phyloP scores from a whole-genome alignment of 1,140 invertebrate genomes.

The Danaus melanippus region DNA sequence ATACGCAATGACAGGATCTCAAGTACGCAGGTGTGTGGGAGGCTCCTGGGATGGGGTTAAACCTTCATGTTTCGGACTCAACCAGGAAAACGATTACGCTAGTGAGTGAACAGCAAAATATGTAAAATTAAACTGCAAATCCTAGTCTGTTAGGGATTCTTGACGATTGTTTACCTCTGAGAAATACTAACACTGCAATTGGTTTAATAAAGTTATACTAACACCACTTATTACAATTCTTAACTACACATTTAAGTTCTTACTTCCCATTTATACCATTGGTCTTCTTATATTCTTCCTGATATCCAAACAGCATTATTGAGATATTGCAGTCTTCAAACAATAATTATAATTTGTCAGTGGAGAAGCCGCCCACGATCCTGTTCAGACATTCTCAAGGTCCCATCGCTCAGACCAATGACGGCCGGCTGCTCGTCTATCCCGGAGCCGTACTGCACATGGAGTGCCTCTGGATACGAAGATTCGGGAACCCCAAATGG shows the following conservation, averaged over 20 bases:
- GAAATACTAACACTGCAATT: too few species aligned
- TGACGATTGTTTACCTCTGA: too few species aligned
- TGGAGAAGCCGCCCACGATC: slow-evolving; percentile 90
- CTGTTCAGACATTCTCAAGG: slow-evolving; percentile 85
- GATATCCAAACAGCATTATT: too few species aligned
- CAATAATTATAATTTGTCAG: slow-evolving; percentile 53
- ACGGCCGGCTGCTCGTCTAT: slow-evolving; percentile 87
- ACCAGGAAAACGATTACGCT: slow-evolving; percentile 89
- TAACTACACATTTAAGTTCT: too few species aligned
- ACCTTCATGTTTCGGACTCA: slow-evolving; percentile 84
- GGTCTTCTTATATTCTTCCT: too few species aligned
- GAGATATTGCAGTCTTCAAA: too few species aligned
- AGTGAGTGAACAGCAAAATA: slow-evolving; percentile 69
- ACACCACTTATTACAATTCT: too few species aligned
- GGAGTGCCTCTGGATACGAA: slow-evolving; percentile 88
- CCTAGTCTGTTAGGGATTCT: too few species aligned
- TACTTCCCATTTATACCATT: too few species aligned
- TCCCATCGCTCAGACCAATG: slow-evolving; percentile 88
- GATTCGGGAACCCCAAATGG: slow-evolving; percentile 89
- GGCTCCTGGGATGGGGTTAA: slow-evolving; percentile 86
- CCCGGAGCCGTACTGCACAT: slow-evolving; percentile 88
- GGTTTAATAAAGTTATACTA: too few species aligned
- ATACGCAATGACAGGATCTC: slow-evolving; percentile 75
- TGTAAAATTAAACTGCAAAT: too few species aligned
- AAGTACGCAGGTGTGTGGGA: slow-evolving; percentile 77